Base-by-base conservation (phyloP, 2,113 vertebrate genomes). In the Dendropsophus ebraccatus region DNA sequence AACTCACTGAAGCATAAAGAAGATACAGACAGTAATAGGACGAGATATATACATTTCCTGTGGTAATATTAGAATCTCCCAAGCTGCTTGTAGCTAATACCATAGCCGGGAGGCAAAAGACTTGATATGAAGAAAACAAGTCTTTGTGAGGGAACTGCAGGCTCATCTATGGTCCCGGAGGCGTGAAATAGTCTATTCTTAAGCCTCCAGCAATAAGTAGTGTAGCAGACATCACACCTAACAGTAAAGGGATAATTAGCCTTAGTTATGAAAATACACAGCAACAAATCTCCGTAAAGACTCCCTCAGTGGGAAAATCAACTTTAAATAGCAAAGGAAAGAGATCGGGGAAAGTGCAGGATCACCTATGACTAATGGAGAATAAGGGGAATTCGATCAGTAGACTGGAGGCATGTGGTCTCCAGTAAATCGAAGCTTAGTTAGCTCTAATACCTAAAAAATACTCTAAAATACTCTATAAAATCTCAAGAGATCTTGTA, bases 341-440 rank as follows among this genome's bases (percentile, higher is more conserved):
- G 80, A 89, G 89, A 89, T 82, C 60, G 81, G 88, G 88, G 89
- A 89, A 89, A 90, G 92, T 88, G 83, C 45, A 83, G 41, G 87
- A 88, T 85, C 74, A 83, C 81, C 82, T 80, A 74, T 87, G 89
- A 81, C 88, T 84, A 88, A 90, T 88, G 87, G 89, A 92, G 91
- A 90, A 92, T 91, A 86, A 87, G 90, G 88, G 88, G 90, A 87
- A 87, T 88, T 87, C 87, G 87, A 91, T 90, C 60, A 92, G 93
- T 84, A 85, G 81, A 88, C 86, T 72, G 72, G 88, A 92, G 87
- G 90, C 90, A 88, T 87, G 73, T 89, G 91, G 90, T 88, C 88
- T 87, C 32, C 19, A 81, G 85, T 89, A 90, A 73, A 25, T 41
- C 23, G 21, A 1, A 35, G 82, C 32, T 41, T 47, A 9, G 56